Evolutionary conservation across 2,113 vertebrate genomes (phyloP).

Genomic region (Aspidoscelis tigris): DNA sequence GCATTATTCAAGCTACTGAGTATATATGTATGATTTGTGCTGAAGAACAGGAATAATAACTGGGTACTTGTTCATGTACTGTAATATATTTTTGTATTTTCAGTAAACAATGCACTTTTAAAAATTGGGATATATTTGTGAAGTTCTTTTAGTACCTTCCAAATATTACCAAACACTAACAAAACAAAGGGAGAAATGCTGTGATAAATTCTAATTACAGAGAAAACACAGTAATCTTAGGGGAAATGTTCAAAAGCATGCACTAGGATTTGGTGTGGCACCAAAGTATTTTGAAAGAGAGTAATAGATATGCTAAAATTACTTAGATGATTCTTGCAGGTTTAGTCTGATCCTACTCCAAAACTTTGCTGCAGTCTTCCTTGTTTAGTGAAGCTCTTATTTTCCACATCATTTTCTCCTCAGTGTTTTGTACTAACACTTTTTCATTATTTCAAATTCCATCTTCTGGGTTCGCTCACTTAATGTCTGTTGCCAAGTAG

Average conservation of each 20-base stretch:
- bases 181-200: slow-evolving; percentile 11
- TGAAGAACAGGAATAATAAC: not conserved
- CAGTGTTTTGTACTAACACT: too few relatives aligned
- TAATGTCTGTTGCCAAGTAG: too few relatives aligned
- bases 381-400: too few relatives aligned
- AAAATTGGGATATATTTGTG: slow-evolving; percentile 10
- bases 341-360: not conserved
- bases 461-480: too few relatives aligned
- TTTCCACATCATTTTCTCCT: too few relatives aligned
- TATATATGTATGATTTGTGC: slow-evolving; percentile 4
- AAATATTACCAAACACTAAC: slow-evolving; percentile 8
- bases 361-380: too few relatives aligned
- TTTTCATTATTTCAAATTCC: too few relatives aligned
- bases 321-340: not conserved
- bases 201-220: slow-evolving; percentile 6
- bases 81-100: slow-evolving; percentile 19
- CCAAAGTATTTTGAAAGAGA: not conserved
- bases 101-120: slow-evolving; percentile 29
- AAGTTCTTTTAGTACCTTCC: not conserved
- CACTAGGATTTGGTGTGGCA: not conserved
- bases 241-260: not conserved
- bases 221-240: not conserved
- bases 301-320: not conserved
- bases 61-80: not conserved
- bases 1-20: not conserved